These are phyloP conservation scores for Peromyscus nudipes DNA, from an alignment of 2,797 vertebrate genomes.

Conservation along the genomic window DNA sequence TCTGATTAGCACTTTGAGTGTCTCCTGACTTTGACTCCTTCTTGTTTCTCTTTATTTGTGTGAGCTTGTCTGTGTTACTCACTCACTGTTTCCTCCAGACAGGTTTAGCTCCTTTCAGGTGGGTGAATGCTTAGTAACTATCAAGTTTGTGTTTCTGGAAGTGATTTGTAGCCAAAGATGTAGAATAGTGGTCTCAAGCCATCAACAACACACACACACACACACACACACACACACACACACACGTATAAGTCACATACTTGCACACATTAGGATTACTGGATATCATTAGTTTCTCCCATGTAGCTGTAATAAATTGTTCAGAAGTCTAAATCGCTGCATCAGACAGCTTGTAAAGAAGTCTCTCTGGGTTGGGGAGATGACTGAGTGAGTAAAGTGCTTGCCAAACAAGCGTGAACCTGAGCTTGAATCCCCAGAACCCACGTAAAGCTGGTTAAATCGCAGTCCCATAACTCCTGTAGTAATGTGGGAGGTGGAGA, in stretches of 20 bases:
- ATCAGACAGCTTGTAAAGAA: neutral
- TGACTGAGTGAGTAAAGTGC: neutral
- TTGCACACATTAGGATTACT: neutral
- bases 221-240: too few species aligned
- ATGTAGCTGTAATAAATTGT: neutral
- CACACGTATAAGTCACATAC: neutral
- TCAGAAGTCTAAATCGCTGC: neutral
- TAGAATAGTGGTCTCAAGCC: neutral
- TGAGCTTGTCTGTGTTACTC: neutral
- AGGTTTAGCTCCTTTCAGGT: neutral
- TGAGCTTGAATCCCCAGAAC: neutral
- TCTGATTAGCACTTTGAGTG: constrained; percentile 14
- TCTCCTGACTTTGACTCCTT: neutral
- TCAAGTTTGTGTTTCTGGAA: neutral
- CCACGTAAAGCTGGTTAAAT: neutral
- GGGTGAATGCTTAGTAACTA: neutral
- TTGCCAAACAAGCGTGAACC: neutral
- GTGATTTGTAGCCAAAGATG: neutral
- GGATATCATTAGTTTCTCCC: neutral
- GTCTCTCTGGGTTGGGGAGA: neutral
- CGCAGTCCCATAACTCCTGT: neutral
- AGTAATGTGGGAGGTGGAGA: neutral
- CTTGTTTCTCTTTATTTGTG: neutral
- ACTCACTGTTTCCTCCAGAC: neutral
- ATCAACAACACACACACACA: too few species aligned